Base-by-base conservation (phyloP, 2,888 invertebrate species). In the Drosophila mayaguana region DNA sequence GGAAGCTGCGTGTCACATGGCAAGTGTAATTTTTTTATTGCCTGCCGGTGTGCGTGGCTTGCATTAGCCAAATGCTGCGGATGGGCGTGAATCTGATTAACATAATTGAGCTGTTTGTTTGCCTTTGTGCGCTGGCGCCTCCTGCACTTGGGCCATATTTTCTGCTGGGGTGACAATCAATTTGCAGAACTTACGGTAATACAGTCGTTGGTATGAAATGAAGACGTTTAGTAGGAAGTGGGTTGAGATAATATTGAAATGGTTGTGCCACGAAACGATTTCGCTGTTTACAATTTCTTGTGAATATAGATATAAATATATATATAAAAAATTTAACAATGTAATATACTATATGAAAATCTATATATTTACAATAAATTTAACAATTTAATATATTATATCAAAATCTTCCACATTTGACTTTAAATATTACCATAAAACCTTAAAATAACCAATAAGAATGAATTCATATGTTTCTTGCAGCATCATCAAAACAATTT, bases 71-170 rank as follows among this genome's bases (percentile, higher is more conserved):
- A 81, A 70, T 78, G 68, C 54, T 70, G 78, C 60, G 75, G 76
- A 72, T 72, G 87, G 90, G 88, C 89, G 90, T 89, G 88, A 81
- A 73, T 65, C 84, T 88, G 81, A 90, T 90, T 90, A 90, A 84
- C 89, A 89, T 88, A 88, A 90, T 90, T 89, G 89, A 88, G 81
- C 81, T 84, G 80, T 88, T 86, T 87, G 86, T 88, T 83, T 86
- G 76, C 46, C 60, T 66, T 53, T 32, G 36, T 16, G 36, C 36
- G 43, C 14, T 28, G 28, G 25, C 43, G 54, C 43, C 25, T 48
- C 8, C 65, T 40, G 36, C 63, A 63, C 43, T 59, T 70, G 70
- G 45, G 48, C 45, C 22, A 12, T n/a, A 54, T 63, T 55, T 69
- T 54, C 45, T 20, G 6, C 28, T 25, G 34, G 61, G 38, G n/a